phyloP scores from a whole-genome alignment of 2,888 invertebrate genomes.

The Sinelater perroti region DNA sequence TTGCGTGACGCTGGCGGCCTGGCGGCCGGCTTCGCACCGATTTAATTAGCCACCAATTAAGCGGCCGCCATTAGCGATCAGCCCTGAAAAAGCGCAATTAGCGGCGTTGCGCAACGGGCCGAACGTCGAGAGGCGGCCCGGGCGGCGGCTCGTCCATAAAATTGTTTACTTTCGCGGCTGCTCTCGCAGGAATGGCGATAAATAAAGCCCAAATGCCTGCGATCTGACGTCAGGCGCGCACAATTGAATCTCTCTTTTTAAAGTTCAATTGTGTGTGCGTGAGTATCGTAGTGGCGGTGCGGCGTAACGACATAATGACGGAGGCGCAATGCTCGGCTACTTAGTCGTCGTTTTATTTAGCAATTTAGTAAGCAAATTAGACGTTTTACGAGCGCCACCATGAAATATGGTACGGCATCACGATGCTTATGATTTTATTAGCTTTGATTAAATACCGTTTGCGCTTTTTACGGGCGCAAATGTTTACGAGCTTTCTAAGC shows the following conservation, averaged over 20 bases:
- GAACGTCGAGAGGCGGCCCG: too few relatives aligned
- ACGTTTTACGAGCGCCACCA: slow-evolving; percentile 25
- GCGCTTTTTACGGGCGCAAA: slow-evolving; percentile 16
- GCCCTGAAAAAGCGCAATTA: background rate
- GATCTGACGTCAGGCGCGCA: background rate
- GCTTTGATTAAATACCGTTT: slow-evolving; percentile 22
- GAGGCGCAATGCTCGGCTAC: too few relatives aligned
- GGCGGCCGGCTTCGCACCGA: too few relatives aligned
- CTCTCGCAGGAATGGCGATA: slow-evolving; percentile 9
- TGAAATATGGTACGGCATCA: slow-evolving; percentile 22
- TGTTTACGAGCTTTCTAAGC: too few relatives aligned
- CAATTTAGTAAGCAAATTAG: slow-evolving; percentile 32
- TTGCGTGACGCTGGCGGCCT: too few relatives aligned
- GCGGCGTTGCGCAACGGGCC: background rate
- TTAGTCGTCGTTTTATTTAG: slow-evolving; percentile 22
- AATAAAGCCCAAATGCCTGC: slow-evolving; percentile 7
- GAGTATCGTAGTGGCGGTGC: too few relatives aligned
- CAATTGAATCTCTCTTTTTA: slow-evolving; percentile 18
- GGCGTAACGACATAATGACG: too few relatives aligned
- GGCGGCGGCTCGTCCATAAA: background rate
- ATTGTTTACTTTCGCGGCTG: slow-evolving; percentile 7
- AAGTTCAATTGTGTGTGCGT: slow-evolving; percentile 19
- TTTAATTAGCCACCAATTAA: too few relatives aligned
- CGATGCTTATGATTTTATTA: slow-evolving; percentile 27
- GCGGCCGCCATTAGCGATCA: background rate